Percentiles rank a stretch among this genome's conserved stretches.
Evolutionary conservation across 2,797 vertebrate genomes (phyloP).

Genomic region (Pangasius mekongensis): DNA sequence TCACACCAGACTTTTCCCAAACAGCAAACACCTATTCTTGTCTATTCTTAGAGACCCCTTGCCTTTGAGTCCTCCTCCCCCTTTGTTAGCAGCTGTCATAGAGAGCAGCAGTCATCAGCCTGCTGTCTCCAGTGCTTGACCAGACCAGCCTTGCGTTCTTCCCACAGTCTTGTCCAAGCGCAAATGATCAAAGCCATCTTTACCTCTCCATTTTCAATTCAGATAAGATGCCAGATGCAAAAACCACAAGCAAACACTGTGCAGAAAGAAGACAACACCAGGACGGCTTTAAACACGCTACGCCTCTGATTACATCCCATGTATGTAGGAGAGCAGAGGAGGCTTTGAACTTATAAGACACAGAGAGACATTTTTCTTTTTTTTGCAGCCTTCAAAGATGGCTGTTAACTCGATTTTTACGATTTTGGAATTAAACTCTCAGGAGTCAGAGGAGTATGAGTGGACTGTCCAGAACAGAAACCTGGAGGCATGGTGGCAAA

Average conservation of each 20-base stretch:
- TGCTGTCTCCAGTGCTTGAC: neutral
- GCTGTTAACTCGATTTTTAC: conserved; percentile 12
- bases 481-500: conserved; percentile 8
- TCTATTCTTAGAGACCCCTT: conserved; percentile 28
- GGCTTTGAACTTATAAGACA: conserved; percentile 35
- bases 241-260: neutral
- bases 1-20: neutral
- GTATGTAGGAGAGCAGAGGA: conserved; percentile 16
- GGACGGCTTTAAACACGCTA: conserved; percentile 4
- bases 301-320: conserved; percentile 13
- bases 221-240: conserved; percentile 30
- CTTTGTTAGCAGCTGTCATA: conserved; percentile 34
- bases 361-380: conserved; percentile 20
- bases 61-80: conserved; percentile 8
- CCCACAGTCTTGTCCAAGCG: conserved; percentile 18
- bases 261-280: neutral
- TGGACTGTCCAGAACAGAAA: conserved; percentile 18
- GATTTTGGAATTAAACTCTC: conserved; percentile 17
- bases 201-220: conserved; percentile 38
- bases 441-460: neutral
- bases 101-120: conserved; percentile 28
- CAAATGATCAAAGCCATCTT: conserved; percentile 50
- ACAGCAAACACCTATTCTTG: conserved; percentile 23
- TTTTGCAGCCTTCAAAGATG: conserved; percentile 13
- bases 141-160: conserved; percentile 29